Conservation (phyloP, 37 sponge, comb jelly and placozoan species). For the Halichondria panicea region DNA sequence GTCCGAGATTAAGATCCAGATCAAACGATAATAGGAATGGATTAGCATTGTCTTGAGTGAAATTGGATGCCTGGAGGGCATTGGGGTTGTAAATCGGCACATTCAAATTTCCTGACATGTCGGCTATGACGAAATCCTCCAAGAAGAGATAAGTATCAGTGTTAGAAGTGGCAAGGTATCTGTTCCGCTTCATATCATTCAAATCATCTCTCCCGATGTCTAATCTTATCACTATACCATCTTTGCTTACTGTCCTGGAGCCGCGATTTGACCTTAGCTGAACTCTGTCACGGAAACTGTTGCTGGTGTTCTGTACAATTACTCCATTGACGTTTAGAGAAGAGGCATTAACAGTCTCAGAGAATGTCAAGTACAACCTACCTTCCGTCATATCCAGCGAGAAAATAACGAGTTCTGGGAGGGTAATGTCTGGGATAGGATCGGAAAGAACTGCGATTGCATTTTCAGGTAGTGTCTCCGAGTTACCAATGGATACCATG, state of each 20-base stretch:
- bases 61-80: constrained; percentile 32
- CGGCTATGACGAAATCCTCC: constrained; percentile 51
- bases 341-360: constrained; percentile 81
- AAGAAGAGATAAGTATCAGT: constrained; percentile 67
- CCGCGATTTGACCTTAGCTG: constrained; percentile 24
- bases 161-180: constrained; percentile 54
- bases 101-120: constrained; percentile 74
- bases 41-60: constrained; percentile 25
- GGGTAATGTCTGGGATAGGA: constrained; percentile 37
- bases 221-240: constrained; percentile 34
- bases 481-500: constrained; percentile 67
- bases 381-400: constrained; percentile 62
- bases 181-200: constrained; percentile 80
- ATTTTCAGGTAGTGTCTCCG: constrained; percentile 9
- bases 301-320: constrained; percentile 55
- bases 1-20: constrained; percentile 67
- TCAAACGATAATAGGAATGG: constrained; percentile 64
- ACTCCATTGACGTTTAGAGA: constrained; percentile 66
- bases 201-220: constrained; percentile 77
- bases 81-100: constrained; percentile 55
- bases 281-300: constrained; percentile 34
- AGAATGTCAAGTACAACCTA: constrained; percentile 68
- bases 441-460: constrained; percentile 1
- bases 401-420: constrained; percentile 58
- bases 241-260: constrained; percentile 12